These are phyloP conservation scores for Lophotriccus pileatus DNA, from an alignment of 2,797 vertebrate genomes.

Conservation along the genomic window DNA sequence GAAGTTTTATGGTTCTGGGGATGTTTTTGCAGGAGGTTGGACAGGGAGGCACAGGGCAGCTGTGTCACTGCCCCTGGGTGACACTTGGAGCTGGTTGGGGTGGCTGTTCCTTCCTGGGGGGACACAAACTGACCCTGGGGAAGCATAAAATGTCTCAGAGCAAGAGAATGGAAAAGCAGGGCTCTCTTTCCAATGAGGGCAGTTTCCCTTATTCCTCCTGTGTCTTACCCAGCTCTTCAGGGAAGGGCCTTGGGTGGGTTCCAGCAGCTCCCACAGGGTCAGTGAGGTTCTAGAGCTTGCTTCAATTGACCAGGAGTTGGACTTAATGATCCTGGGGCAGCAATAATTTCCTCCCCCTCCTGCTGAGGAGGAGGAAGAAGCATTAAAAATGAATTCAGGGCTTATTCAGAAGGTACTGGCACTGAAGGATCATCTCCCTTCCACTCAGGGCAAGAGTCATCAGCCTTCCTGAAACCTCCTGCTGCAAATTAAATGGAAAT, in stretches of 20 bases:
- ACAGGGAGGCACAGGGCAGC: background rate
- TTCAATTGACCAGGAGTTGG: background rate
- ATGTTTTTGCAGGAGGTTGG: background rate
- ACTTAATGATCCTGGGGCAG: background rate
- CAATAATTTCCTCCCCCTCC: background rate
- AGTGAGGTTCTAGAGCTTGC: background rate
- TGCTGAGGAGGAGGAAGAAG: background rate
- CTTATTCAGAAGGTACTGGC: background rate
- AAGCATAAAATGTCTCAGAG: fast-evolving
- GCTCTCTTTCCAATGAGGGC: background rate
- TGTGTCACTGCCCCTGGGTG: background rate
- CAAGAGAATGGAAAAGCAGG: background rate
- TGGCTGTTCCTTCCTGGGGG: background rate
- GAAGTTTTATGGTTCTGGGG: background rate
- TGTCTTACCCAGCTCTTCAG: no score
- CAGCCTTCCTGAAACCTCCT: background rate
- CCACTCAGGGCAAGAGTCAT: background rate
- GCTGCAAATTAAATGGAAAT: background rate
- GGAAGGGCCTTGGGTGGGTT: background rate
- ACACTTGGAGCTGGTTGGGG: background rate
- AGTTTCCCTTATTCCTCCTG: background rate
- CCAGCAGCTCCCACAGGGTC: background rate
- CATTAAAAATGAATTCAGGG: background rate
- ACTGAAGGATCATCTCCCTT: background rate
- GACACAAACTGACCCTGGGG: fast-evolving